These are phyloP conservation scores for Eupithecia exiguata DNA, from an alignment of 2,888 invertebrate species.

Conservation along the genomic window DNA sequence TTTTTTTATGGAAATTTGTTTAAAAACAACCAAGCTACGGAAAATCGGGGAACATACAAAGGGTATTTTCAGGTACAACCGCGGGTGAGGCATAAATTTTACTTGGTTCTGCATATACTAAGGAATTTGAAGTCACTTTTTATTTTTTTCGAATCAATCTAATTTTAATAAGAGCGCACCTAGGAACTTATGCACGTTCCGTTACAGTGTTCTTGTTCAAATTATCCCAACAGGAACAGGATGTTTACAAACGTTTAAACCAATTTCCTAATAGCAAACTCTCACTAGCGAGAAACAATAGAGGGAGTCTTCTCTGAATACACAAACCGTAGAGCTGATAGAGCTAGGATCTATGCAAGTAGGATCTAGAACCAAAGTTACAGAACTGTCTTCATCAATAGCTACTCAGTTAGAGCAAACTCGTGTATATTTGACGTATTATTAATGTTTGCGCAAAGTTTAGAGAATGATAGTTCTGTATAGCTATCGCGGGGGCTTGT, in stretches of 20 bases:
- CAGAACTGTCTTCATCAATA: not conserved
- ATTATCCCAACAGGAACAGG: not conserved
- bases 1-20: too few species aligned
- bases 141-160: too few species aligned
- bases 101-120: too few species aligned
- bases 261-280: not conserved
- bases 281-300: not conserved
- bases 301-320: not conserved
- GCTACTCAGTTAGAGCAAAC: not conserved
- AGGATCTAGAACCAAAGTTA: not conserved
- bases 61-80: too few species aligned
- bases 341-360: not conserved
- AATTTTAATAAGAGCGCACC: not conserved
- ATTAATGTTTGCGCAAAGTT: slow-evolving; percentile 1
- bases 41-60: too few species aligned
- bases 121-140: too few species aligned
- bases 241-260: too few species aligned
- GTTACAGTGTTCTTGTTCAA: not conserved
- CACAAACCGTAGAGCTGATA: not conserved
- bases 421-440: not conserved
- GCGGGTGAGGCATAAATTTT: too few species aligned
- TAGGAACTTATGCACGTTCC: not conserved
- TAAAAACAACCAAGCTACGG: too few species aligned
- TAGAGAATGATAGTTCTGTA: not conserved
- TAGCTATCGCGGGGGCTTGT: not conserved